Evolutionary conservation across 1,140 invertebrate genomes (phyloP).

Genomic region (Rhysida immarginata): DNA sequence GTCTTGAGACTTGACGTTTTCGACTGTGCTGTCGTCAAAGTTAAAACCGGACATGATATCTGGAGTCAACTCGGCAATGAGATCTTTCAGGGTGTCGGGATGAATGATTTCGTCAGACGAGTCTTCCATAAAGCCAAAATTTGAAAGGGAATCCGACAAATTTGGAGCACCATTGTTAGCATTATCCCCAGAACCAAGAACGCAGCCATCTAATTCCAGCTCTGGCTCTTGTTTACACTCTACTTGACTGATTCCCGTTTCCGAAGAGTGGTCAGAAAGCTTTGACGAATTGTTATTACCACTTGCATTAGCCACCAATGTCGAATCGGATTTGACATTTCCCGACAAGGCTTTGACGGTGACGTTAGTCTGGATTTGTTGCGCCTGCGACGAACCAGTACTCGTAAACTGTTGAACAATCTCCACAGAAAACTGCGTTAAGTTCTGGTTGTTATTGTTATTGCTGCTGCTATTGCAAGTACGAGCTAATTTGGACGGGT

Average conservation of each 20-base stretch:
- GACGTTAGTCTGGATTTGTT: conserved; percentile 82
- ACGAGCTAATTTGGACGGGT: background rate
- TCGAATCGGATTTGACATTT: conserved; percentile 29
- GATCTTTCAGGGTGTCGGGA: conserved; percentile 68
- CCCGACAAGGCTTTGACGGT: conserved; percentile 61
- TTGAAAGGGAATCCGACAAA: conserved; percentile 42
- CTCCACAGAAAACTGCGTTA: conserved; percentile 73
- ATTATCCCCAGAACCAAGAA: conserved; percentile 54
- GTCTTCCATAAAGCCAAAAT: conserved; percentile 59
- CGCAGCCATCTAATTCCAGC: conserved; percentile 54
- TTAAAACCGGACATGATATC: conserved; percentile 62
- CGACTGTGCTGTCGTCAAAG: conserved; percentile 11
- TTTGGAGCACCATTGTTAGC: conserved; percentile 43
- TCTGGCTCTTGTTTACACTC: conserved; percentile 72
- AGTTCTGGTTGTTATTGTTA: conserved; percentile 22
- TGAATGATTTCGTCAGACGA: conserved; percentile 60
- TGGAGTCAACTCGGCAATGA: conserved; percentile 66
- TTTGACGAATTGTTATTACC: conserved; percentile 25
- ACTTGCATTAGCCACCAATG: conserved; percentile 28
- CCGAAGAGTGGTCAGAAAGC: conserved; percentile 20
- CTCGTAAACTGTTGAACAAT: conserved; percentile 78
- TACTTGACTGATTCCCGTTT: conserved; percentile 27
- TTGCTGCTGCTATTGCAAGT: conserved; percentile 20
- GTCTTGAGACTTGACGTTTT: conserved; percentile 54
- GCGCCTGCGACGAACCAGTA: conserved; percentile 60